Evolutionary conservation across 2,113 vertebrate species (phyloP).

Genomic region (Poeciliopsis retropinna): DNA sequence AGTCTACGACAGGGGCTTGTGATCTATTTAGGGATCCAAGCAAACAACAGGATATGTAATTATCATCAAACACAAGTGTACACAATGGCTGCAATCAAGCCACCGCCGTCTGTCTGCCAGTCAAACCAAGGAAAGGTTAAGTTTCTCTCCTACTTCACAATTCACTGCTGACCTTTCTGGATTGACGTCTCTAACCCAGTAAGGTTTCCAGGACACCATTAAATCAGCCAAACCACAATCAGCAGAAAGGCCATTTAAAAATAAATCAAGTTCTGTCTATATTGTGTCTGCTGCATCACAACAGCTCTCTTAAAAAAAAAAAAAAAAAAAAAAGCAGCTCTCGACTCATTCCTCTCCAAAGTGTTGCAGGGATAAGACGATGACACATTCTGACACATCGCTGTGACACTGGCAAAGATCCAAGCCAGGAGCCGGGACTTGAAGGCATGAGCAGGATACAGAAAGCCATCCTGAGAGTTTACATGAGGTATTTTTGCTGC

Average conservation of each 20-base stretch:
- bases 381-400: constrained; percentile 50
- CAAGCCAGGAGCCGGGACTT: constrained; percentile 32
- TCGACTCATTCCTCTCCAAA: constrained; percentile 25
- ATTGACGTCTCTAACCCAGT: constrained; percentile 38
- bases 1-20: constrained; percentile 48
- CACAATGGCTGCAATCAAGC: constrained; percentile 81
- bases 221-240: constrained; percentile 57
- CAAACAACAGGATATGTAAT: constrained; percentile 78
- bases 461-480: constrained; percentile 42
- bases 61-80: constrained; percentile 78
- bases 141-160: constrained; percentile 51
- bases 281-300: constrained; percentile 5
- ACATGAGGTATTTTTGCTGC: constrained; percentile 33
- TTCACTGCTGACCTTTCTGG: constrained; percentile 66
- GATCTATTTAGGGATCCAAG: constrained; percentile 66
- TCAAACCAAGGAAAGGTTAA: constrained; percentile 67
- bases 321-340: constrained; percentile 6
- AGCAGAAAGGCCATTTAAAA: constrained; percentile 34
- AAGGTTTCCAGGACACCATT: constrained; percentile 45
- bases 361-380: constrained; percentile 33
- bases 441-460: constrained; percentile 41
- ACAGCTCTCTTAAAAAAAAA: not conserved
- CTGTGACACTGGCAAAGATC: constrained; percentile 49
- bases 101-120: constrained; percentile 61
- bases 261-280: constrained; percentile 37